Conservation (phyloP, 2,797 vertebrate species). For the Meda fulgida region DNA sequence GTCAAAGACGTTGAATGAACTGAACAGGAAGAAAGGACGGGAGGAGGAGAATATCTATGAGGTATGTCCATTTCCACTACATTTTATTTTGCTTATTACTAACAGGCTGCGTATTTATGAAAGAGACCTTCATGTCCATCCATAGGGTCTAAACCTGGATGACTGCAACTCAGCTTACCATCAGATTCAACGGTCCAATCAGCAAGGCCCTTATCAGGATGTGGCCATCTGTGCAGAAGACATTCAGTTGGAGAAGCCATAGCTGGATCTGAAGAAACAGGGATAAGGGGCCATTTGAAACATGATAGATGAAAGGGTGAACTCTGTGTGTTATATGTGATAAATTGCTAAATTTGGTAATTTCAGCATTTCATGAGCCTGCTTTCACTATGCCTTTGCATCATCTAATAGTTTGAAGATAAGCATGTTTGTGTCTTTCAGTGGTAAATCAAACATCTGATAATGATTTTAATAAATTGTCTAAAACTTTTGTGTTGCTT, state of each 20-base stretch:
- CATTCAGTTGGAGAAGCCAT: slow-evolving; percentile 84
- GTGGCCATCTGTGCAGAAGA: slow-evolving; percentile 76
- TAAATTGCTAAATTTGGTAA: background rate
- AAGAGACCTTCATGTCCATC: slow-evolving; percentile 3
- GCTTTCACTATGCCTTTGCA: background rate
- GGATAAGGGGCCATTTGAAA: background rate
- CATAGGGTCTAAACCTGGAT: slow-evolving; percentile 86
- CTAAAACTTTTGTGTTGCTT: background rate
- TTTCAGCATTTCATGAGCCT: background rate
- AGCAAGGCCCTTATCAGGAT: slow-evolving; percentile 83
- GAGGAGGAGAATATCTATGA: slow-evolving; percentile 83
- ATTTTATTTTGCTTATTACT: slow-evolving; percentile 8
- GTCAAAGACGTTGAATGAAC: slow-evolving; percentile 64
- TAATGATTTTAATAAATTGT: background rate
- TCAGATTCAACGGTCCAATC: slow-evolving; percentile 81
- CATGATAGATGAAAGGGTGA: background rate
- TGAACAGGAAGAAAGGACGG: slow-evolving; percentile 68
- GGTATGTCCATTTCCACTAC: slow-evolving; percentile 63
- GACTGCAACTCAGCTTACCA: slow-evolving; percentile 85
- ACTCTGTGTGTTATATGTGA: background rate
- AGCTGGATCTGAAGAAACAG: slow-evolving; percentile 36
- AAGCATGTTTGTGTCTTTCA: slow-evolving; percentile 9
- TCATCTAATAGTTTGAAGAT: background rate
- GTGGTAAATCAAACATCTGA: background rate
- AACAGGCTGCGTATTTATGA: background rate